These are phyloP conservation scores for Characodon lateralis DNA, from an alignment of 2,797 vertebrate genomes.

Conservation along the genomic window DNA sequence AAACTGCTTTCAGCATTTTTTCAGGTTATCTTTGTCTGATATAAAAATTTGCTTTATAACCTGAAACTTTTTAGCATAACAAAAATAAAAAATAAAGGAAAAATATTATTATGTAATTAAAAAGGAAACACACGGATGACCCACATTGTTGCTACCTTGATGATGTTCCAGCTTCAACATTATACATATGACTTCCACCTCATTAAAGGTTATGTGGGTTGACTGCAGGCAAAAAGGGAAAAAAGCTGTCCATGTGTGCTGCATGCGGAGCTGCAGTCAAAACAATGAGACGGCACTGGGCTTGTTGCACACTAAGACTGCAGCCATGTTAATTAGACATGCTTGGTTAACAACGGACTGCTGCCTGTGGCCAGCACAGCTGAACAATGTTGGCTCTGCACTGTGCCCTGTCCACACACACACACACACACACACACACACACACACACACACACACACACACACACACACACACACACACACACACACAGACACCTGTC, in stretches of 20 bases:
- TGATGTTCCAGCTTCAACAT: slow-evolving; percentile 1
- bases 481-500: too few relatives aligned
- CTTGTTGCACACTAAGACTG: slow-evolving; percentile 20
- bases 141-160: background rate
- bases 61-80: too few relatives aligned
- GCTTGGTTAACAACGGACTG: slow-evolving; percentile 48
- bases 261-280: slow-evolving; percentile 33
- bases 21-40: too few relatives aligned
- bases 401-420: background rate
- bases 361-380: slow-evolving; percentile 34
- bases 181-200: slow-evolving; percentile 25
- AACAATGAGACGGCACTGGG: slow-evolving; percentile 39
- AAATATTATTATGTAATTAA: background rate
- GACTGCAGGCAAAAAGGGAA: slow-evolving; percentile 13
- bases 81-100: too few relatives aligned
- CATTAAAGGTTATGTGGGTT: slow-evolving; percentile 42
- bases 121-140: background rate
- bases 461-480: background rate
- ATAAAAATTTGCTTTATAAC: too few relatives aligned
- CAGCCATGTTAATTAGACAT: slow-evolving; percentile 42
- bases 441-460: background rate
- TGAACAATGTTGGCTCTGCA: slow-evolving; percentile 30
- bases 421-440: too few relatives aligned
- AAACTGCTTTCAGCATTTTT: too few relatives aligned
- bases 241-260: slow-evolving; percentile 15